Base-by-base conservation (phyloP, 1,140 invertebrate genomes). In the Mercenaria mercenaria region DNA sequence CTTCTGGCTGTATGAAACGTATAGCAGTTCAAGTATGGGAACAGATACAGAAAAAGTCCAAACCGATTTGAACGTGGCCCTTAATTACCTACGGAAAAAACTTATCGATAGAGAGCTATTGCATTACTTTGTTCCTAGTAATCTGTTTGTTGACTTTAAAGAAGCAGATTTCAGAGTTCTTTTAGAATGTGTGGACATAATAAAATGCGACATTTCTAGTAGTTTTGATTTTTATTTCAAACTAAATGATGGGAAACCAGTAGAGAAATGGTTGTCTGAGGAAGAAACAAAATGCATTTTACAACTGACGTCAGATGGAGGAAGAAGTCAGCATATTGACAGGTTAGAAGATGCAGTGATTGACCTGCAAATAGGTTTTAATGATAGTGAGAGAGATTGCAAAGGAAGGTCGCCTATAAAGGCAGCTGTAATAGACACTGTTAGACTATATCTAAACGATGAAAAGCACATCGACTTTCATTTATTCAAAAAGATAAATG, bases 101-200 rank as follows among this genome's bases (percentile, higher is more conserved):
- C 39, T 77, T 1, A 26, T 1, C 4, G 74, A 77, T 4, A 77
- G n/a, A 32, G 34, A 47, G 37, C 18, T 77, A 23, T 47, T 47
- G 1, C 74, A 77, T 47, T 77, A 77, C 43, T 77, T 77, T 26
- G 37, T 77, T 23, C 61, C 61, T 1, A 50, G 39, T 50, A 77
- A 77, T 26, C 43, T 77, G 26, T 50, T 77, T 77, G 29, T 50
- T 15, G 74, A 50, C 0, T 77, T 77, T 52, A 43, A 77, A 47
- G n/a, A 77, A n/a, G 41, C 1, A 6, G 74, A 77, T 52, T 77
- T 26, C 43, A 13, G 26, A 18, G 1, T 77, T 43, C 52, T 77
- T 20, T 50, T 32, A 26, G 74, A 77, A 41, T 77, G 74, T 52
- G 39, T 77, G 8, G 26, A 43, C 13, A 43, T 10, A 26, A 43